Conservation (phyloP, 2,797 vertebrate species). For the Rousettus madagascariensis region DNA sequence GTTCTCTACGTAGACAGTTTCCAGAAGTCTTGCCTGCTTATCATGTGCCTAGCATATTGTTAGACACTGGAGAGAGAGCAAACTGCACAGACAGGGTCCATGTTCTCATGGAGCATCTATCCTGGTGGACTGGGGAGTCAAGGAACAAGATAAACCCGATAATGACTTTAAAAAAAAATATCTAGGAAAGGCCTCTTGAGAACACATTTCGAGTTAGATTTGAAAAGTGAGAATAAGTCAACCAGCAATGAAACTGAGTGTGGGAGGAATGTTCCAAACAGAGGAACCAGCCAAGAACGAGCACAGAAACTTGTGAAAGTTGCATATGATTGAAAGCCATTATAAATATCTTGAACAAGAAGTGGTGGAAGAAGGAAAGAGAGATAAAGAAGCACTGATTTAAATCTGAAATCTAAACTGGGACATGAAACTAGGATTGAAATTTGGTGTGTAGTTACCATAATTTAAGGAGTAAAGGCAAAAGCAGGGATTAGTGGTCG, state of each 20-base stretch:
- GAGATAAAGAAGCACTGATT: neutral
- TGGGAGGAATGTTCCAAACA: neutral
- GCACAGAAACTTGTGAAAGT: neutral
- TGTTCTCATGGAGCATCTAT: neutral
- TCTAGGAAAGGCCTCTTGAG: neutral
- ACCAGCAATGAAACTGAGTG: neutral
- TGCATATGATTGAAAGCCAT: neutral
- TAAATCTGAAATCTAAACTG: neutral
- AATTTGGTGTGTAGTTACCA: neutral
- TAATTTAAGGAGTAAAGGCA: neutral
- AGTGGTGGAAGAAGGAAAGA: neutral
- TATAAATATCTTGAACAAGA: neutral
- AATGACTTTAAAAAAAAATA: neutral
- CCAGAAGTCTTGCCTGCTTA: neutral
- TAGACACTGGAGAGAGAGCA: neutral
- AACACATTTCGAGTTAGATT: neutral
- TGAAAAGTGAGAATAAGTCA: neutral
- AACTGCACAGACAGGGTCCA: neutral
- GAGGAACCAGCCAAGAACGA: neutral
- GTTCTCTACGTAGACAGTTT: neutral
- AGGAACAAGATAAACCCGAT: neutral
- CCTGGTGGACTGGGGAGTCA: neutral
- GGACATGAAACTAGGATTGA: neutral
- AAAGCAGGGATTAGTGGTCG: neutral
- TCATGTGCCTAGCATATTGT: neutral